Base-by-base conservation (phyloP, 2,113 vertebrate species). In the Zosterops lateralis region DNA sequence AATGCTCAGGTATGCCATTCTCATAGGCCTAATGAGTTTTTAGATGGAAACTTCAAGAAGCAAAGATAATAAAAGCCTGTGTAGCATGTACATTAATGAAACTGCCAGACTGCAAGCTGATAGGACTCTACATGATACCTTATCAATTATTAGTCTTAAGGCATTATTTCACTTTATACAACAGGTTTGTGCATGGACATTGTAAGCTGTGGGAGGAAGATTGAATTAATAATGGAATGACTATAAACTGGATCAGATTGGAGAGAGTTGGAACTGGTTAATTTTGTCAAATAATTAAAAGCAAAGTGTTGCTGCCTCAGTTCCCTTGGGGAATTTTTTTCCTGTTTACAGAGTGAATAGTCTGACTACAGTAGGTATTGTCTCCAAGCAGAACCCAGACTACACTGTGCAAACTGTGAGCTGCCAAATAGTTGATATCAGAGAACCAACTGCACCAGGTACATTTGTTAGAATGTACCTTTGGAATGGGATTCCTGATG, bases 361-460 rank as follows among this genome's bases (percentile, higher is more conserved):
- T 53, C 29, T 76, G 65, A 58, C 17, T 91, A 40, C 48, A 79
- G 48, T 57, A 81, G 77, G 38, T 82, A 87, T 86, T 94, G 89
- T 92, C 73, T 91, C 70, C 28, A 96, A 80, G 81, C 25, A 91
- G 84, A 95, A 97, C 92, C 58, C 51, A 75, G 62, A 66, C 44
- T 42, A 14, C 18, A 45, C 36, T 70, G 45, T 56, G 66, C 87
- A 94, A 96, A 96, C 48, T 80, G 24, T 34, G 73, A 86, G 68
- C 36, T 92, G 66, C 51, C 77, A 94, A 84, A 89, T 17, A 84
- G 42, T 64, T 76, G 89, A 47, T 57, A 76, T 32, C 51, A 53
- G 70, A 14, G 79, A 91, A 84, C 34, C 40, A 40, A n/a, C 10
- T 44, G 36, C 54, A 73, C 48, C 44, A 38, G 47, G 8, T 31